Evolutionary conservation across 2,888 invertebrate species (phyloP).

Genomic region (Harmothoe impar): DNA sequence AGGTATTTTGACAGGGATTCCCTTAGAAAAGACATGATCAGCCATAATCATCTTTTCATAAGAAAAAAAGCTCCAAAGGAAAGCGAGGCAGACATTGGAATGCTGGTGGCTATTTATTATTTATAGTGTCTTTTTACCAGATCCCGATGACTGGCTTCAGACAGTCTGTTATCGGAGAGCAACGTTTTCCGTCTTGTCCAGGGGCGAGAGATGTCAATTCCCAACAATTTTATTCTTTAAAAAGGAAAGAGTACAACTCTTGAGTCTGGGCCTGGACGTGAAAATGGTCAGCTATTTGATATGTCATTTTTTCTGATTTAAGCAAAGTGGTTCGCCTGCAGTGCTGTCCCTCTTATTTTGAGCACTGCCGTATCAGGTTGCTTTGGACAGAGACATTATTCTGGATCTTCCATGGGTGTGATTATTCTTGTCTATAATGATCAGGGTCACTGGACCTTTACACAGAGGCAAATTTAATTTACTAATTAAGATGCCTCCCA

Average conservation of each 20-base stretch:
- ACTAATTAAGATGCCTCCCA: too few relatives aligned
- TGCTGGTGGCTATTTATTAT: constrained; percentile 3
- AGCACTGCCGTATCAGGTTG: too few relatives aligned
- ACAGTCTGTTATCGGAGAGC: not conserved
- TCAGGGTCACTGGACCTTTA: too few relatives aligned
- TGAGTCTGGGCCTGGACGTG: not conserved
- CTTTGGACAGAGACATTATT: too few relatives aligned
- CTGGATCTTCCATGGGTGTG: too few relatives aligned
- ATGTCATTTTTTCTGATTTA: too few relatives aligned
- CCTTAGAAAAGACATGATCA: not conserved
- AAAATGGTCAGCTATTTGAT: too few relatives aligned
- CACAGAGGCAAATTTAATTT: too few relatives aligned
- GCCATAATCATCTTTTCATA: not conserved
- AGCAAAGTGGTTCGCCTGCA: too few relatives aligned
- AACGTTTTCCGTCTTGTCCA: not conserved
- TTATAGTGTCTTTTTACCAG: not conserved
- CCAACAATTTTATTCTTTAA: not conserved
- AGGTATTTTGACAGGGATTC: constrained; percentile 3
- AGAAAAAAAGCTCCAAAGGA: not conserved
- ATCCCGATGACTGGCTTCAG: not conserved
- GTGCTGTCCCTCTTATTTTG: too few relatives aligned
- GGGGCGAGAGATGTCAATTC: not conserved
- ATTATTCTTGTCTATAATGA: too few relatives aligned
- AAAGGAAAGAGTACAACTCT: not conserved
- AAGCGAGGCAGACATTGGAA: not conserved